Evolutionary conservation across 1,140 invertebrate species (phyloP), one percentile per base, ranked within the genome.

Genomic region (Panulirus ornatus): DNA sequence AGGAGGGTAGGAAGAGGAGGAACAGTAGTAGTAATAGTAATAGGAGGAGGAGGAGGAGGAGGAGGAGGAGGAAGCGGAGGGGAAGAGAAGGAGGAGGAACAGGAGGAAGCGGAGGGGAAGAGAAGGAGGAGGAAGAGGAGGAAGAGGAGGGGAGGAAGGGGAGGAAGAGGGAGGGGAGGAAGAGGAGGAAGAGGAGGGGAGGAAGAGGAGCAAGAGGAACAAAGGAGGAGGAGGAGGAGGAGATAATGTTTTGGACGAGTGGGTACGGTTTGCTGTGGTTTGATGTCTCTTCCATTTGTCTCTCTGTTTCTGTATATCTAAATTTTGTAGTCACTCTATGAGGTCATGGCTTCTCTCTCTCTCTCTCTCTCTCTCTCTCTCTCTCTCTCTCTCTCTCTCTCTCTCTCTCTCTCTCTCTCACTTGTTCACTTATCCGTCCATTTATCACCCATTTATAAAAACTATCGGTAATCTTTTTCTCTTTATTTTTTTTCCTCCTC

Each of bases 301-400:
- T 14, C 22, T 58, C 51, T 58, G 51, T 58, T 58, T 58, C 9
- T 58, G 51, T 58, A 22, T 58, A 22, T 58, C 22, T 14, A 58
- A 22, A 22, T 58, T 58, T 58, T n/a, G n/a, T n/a, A n/a, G n/a
- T n/a, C n/a, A n/a, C n/a, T n/a, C n/a, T n/a, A 14, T 58, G 11
- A 70, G 22, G 6, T 70, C 22, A 6, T 34, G 5, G 22, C 63
- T 8, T 70, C 63, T 70, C 30, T 70, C 22, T 70, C 63, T 70
- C 63, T 70, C 63, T 22, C 63, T 70, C 63, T 70, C 30, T 70
- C 63, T 70, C 30, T 70, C 22, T 70, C 44, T 47, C 44, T 47
- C 44, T 47, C 44, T 47, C 44, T 47, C 63, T 19, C 63, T 66
- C 3, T 34, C 14, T 70, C 70, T 30, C 34, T 38, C 34, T 73